Conservation (phyloP, 1,140 invertebrate species). For the Eubasilissa regina region DNA sequence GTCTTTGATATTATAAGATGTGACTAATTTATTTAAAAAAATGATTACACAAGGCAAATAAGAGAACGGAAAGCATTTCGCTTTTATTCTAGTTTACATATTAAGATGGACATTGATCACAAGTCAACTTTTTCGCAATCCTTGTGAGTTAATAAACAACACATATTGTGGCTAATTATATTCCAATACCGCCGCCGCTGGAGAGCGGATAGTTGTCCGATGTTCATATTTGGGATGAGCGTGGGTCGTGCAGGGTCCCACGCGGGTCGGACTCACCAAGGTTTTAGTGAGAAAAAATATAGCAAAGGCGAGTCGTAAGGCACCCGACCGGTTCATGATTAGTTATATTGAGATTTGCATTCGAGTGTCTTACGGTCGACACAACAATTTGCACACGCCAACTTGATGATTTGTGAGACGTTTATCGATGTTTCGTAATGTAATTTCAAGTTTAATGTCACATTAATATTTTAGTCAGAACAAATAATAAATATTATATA, state of each 20-base stretch:
- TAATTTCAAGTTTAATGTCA: no score
- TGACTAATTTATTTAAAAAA: no score
- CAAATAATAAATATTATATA: no score
- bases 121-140: background rate
- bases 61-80: slow-evolving; percentile 3
- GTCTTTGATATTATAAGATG: no score
- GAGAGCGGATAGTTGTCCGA: background rate
- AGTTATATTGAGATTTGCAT: background rate
- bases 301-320: background rate
- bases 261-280: slow-evolving; percentile 4
- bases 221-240: slow-evolving; percentile 3
- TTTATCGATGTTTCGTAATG: no score
- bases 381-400: slow-evolving; percentile 18
- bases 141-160: background rate
- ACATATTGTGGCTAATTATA: background rate
- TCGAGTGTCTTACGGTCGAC: background rate
- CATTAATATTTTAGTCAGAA: no score
- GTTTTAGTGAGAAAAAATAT: slow-evolving; percentile 3
- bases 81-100: slow-evolving; percentile 5
- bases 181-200: background rate
- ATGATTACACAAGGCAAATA: background rate
- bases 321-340: slow-evolving; percentile 1
- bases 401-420: background rate
- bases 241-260: slow-evolving; percentile 6
- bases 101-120: background rate